These are phyloP conservation scores for Cabera pusaria DNA, from an alignment of 2,888 invertebrate species.

Conservation along the genomic window DNA sequence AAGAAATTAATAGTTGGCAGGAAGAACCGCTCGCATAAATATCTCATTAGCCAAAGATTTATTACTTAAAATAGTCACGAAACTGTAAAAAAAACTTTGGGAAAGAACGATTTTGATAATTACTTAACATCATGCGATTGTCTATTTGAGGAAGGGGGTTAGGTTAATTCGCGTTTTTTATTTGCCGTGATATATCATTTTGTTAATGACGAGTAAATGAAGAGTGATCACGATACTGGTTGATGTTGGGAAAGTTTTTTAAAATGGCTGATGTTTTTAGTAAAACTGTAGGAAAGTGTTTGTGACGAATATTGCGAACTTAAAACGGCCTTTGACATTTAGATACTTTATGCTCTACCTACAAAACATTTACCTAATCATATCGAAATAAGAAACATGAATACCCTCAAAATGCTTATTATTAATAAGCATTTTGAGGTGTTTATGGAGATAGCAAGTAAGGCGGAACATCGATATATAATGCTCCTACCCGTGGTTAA, in stretches of 20 bases:
- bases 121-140: slow-evolving; percentile 82
- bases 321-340: no score
- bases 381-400: no score
- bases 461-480: no score
- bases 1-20: slow-evolving; percentile 79
- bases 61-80: slow-evolving; percentile 75
- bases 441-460: no score
- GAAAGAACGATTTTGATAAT: slow-evolving; percentile 75
- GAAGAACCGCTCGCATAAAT: slow-evolving; percentile 73
- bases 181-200: slow-evolving; percentile 75
- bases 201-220: slow-evolving; percentile 75
- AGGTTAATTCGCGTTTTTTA: slow-evolving; percentile 69
- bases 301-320: no score
- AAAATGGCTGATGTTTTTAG: background rate
- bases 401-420: no score
- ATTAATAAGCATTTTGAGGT: no score
- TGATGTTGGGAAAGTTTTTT: slow-evolving; percentile 26
- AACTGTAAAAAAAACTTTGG: slow-evolving; percentile 71
- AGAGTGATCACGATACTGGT: slow-evolving; percentile 68
- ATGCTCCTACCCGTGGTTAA: no score
- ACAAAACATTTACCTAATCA: no score
- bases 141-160: slow-evolving; percentile 65
- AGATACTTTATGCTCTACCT: no score
- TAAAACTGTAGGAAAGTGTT: no score
- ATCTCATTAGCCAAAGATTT: slow-evolving; percentile 80